Percentiles rank a stretch among this genome's conserved stretches.
These are phyloP conservation scores for Cremastinae sp. DNA, from an alignment of 2,888 invertebrate species.

Conservation along the genomic window DNA sequence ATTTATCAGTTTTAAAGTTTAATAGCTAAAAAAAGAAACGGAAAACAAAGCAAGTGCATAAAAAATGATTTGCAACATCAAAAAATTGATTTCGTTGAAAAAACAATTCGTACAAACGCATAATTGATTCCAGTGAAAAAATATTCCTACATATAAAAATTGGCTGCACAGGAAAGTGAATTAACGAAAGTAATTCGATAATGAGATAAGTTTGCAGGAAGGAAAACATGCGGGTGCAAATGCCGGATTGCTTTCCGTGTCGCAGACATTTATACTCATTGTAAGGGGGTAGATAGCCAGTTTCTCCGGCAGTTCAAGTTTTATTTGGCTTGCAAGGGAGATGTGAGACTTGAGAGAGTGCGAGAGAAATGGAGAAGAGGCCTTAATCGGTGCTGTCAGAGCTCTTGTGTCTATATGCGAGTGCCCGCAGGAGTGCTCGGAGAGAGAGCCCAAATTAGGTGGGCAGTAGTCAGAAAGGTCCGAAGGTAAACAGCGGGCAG, in stretches of 20 bases:
- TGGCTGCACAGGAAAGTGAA: too few relatives aligned
- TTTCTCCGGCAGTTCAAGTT: constrained; percentile 28
- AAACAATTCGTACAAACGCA: too few relatives aligned
- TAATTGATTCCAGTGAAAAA: too few relatives aligned
- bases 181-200: constrained; percentile 2
- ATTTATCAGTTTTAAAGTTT: too few relatives aligned
- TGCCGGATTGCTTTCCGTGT: neutral
- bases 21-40: too few relatives aligned
- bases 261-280: constrained; percentile 4
- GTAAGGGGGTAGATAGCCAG: constrained; percentile 9
- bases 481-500: constrained; percentile 51
- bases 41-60: too few relatives aligned
- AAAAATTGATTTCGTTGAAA: too few relatives aligned
- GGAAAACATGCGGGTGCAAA: constrained; percentile 18
- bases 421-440: constrained; percentile 46
- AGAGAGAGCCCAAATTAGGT: constrained; percentile 48
- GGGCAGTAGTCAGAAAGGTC: constrained; percentile 53
- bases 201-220: neutral
- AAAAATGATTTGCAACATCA: too few relatives aligned
- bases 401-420: constrained; percentile 50
- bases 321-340: constrained; percentile 34
- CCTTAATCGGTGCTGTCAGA: constrained; percentile 52
- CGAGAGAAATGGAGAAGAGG: constrained; percentile 14
- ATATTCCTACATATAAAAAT: too few relatives aligned
- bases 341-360: constrained; percentile 8